phyloP scores from a whole-genome alignment of 2,888 invertebrate species.

The Mimachlamys varia region DNA sequence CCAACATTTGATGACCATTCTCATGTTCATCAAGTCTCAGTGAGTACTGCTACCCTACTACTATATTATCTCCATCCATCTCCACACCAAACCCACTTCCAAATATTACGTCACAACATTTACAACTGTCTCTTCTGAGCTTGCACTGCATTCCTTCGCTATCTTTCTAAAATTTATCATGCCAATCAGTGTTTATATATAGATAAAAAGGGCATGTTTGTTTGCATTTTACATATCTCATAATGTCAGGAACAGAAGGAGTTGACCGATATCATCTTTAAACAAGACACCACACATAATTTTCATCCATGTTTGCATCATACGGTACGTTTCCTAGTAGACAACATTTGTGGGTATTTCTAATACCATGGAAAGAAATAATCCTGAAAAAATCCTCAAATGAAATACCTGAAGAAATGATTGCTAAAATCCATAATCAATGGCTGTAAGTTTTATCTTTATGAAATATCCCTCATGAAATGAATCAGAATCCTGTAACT shows the following conservation, averaged over 20 bases:
- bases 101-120: background rate
- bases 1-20: constrained; percentile 18
- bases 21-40: background rate
- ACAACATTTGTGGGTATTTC: background rate
- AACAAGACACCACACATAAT: background rate
- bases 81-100: background rate
- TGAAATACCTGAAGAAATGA: background rate
- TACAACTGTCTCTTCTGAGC: background rate
- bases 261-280: background rate
- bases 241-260: background rate
- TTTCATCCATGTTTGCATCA: background rate
- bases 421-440: too few species aligned
- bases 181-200: constrained; percentile 12
- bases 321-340: background rate
- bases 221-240: background rate
- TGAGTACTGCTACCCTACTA: background rate
- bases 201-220: background rate
- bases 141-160: background rate
- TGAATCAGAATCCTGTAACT: background rate
- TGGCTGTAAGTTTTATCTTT: background rate
- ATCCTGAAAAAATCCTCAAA: background rate
- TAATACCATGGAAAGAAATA: background rate
- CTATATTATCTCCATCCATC: background rate
- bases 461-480: background rate
- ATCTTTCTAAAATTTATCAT: constrained; percentile 22